Evolutionary conservation across 2,113 vertebrate species (phyloP), one percentile per base, ranked within the genome.

Genomic region (Corydoras maculifer): DNA sequence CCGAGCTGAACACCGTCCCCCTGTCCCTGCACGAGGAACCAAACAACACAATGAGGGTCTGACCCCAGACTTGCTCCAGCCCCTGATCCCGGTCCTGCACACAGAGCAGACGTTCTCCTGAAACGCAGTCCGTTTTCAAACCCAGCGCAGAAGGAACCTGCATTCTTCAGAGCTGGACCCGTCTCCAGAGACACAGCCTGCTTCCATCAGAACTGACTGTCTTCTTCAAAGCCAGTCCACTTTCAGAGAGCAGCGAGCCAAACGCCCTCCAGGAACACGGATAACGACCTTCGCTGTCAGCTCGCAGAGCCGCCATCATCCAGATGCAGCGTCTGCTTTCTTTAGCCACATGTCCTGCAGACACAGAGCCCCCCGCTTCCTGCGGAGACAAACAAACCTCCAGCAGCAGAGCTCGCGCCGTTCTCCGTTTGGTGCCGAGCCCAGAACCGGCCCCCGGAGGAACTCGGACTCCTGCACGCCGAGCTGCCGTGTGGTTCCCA

Each of bases 301-400:
- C 25, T 54, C 15, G 29, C 58, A 50, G 57, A 49, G 7, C 25
- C 3, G 43, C 35, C 9, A 3, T 4, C 32, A 13, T 53, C 25
- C 58, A 70, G 60, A 63, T 60, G 9, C 50, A 25, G 31, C 18
- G 15, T 51, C 53, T 51, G 30, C 31, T 64, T 58, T 58, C 30
- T 10, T 49, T n/a, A 49, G 32, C 18, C 9, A 14, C 9, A 25
- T 9, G 53, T 55, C 51, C 61, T 64, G 18, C 54, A 72, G 15
- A 64, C 64, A 64, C 32, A 58, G 51, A 63, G n/a, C 10, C 18
- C 18, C 18, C 18, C 25, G 14, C 31, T 62, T 35, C 59, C 50
- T 32, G 9, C 64, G 32, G 8, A 61, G 18, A 13, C 5, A n/a
- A 11, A 43, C 14, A 7, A 13, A 15, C 35, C 13, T 63, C 14